Percentiles rank a stretch among this genome's conserved stretches.
Evolutionary conservation across 2,113 vertebrate genomes (phyloP).

Genomic region (Dendropsophus ebraccatus): DNA sequence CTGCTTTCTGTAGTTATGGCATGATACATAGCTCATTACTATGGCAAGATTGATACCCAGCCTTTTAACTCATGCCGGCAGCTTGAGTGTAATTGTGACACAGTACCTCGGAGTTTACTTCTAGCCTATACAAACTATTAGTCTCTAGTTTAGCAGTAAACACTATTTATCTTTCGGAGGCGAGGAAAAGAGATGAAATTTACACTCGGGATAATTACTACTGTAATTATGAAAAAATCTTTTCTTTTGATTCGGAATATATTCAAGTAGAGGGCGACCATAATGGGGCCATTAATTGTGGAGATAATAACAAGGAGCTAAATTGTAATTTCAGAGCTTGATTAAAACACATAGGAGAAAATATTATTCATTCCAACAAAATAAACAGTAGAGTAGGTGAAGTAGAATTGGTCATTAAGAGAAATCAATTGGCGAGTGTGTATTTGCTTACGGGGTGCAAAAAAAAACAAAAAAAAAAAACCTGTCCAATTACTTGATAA

Average conservation of each 20-base stretch:
- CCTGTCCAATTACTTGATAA: slow-evolving; percentile 40
- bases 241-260: slow-evolving; percentile 41
- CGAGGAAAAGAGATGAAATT: slow-evolving; percentile 25
- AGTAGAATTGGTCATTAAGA: slow-evolving; percentile 14
- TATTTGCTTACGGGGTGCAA: slow-evolving; percentile 31
- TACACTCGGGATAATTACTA: slow-evolving; percentile 45
- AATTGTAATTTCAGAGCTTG: slow-evolving; percentile 33
- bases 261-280: slow-evolving; percentile 15
- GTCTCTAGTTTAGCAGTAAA: slow-evolving; percentile 23
- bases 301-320: slow-evolving; percentile 18
- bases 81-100: background rate
- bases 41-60: background rate
- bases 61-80: background rate
- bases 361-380: slow-evolving; percentile 34
- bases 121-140: slow-evolving; percentile 16
- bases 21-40: background rate
- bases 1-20: background rate
- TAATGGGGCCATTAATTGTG: slow-evolving; percentile 25
- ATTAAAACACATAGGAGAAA: slow-evolving; percentile 35
- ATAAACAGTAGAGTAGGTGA: slow-evolving; percentile 25
- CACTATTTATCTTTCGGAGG: slow-evolving; percentile 20
- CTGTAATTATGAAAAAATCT: slow-evolving; percentile 42
- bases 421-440: slow-evolving; percentile 28
- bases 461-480: background rate
- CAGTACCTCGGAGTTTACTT: background rate